These are phyloP conservation scores for Chondrilla cf. caribensis DNA, from an alignment of 37 sponge, comb jelly and placozoan species.

Conservation along the genomic window DNA sequence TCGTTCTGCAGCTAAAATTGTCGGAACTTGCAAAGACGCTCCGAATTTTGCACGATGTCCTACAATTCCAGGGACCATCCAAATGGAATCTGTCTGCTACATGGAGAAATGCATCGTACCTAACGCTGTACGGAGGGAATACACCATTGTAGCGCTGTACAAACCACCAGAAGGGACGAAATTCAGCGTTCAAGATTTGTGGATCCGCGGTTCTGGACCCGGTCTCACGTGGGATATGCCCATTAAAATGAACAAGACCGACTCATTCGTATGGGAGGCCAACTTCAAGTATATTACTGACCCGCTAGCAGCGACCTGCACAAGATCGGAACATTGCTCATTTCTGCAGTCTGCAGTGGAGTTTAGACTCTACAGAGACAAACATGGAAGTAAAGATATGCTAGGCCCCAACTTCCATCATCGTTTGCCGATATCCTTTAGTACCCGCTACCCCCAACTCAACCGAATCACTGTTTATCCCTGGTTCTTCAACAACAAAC, in stretches of 20 bases:
- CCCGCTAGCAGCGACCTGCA: conserved; percentile 40
- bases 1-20: not conserved
- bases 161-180: not conserved
- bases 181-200: not conserved
- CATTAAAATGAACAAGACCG: conserved; percentile 36
- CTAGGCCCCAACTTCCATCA: conserved; percentile 5
- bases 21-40: not conserved
- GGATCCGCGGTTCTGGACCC: conserved; percentile 68
- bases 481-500: conserved; percentile 39
- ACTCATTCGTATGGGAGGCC: conserved; percentile 34
- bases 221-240: conserved; percentile 57
- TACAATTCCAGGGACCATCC: not conserved
- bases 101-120: conserved; percentile 10
- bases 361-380: conserved; percentile 58
- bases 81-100: not conserved
- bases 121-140: not conserved
- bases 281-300: conserved; percentile 37
- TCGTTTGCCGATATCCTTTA: not conserved
- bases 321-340: conserved; percentile 30
- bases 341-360: conserved; percentile 53
- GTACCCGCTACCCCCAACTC: not conserved
- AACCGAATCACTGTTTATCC: conserved; percentile 41
- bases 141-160: not conserved
- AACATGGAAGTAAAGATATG: not conserved
- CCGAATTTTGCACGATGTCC: not conserved